Base-by-base conservation (phyloP, 2,888 invertebrate genomes). In the Ornithoptera priamus region DNA sequence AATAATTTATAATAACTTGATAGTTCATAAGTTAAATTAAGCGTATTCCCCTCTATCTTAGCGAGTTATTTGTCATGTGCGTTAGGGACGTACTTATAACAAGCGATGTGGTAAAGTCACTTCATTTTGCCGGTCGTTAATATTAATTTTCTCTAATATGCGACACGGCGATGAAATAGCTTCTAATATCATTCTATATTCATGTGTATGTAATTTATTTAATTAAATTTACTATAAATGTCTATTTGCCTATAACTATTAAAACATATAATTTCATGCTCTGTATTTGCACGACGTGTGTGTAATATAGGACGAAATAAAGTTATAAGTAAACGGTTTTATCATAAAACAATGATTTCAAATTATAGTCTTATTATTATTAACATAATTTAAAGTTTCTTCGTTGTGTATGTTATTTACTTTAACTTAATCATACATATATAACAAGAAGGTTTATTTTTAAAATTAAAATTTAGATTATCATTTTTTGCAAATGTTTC, bases 21-120 rank as follows among this genome's bases (percentile, higher is more conserved):
- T 82, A 85, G 82, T 87, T 88, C 90, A 92, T 92, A 90, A 91
- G 88, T 89, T 86, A 90, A 89, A 92, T 91, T 89, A 90, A 86
- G 83, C 82, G 89, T 88, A 89, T 88, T 87, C 85, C 86, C 85
- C 88, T 82, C 88, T 83, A 85, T 86, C 85, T 86, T 81, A 79
- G 77, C 75, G 77, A 85, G 87, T 85, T 88, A 88, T 90, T 88
- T 90, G 89, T 90, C 90, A 89, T 86, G 84, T 82, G 83, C 82
- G 82, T 82, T 84, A 83, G 87, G 89, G 87, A 85, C 81, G 83
- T 80, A 69, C 81, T 80, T 78, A 78, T 78, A 82, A 85, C 84
- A 86, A 87, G 88, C 83, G 87, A 85, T 88, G 90, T 76, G 90
- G 90, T 89, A 85, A 88, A 85, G 83, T 82, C 89, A 86, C 90